Conservation (phyloP, 2,113 vertebrate genomes). For the Willisornis vidua region DNA sequence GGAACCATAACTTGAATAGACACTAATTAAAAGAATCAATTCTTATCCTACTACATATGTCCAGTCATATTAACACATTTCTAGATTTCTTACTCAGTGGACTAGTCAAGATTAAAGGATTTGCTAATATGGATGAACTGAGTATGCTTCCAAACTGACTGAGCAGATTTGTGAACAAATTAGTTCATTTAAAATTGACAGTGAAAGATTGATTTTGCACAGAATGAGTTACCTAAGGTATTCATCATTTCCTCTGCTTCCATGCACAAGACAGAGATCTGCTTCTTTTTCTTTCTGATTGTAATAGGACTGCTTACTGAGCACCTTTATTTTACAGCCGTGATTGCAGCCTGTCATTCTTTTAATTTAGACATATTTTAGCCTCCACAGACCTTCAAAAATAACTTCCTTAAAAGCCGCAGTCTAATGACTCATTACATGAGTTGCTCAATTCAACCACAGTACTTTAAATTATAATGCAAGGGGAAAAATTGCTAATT, state of each 20-base stretch:
- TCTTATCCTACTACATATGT: slow-evolving; percentile 93
- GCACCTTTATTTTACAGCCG: slow-evolving; percentile 80
- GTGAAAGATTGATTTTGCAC: slow-evolving; percentile 89
- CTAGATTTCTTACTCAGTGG: slow-evolving; percentile 89
- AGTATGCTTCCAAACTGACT: slow-evolving; percentile 92
- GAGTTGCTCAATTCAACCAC: slow-evolving; percentile 77
- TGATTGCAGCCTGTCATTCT: slow-evolving; percentile 84
- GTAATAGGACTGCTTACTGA: slow-evolving; percentile 84
- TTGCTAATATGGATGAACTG: slow-evolving; percentile 95
- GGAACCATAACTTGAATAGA: slow-evolving; percentile 82
- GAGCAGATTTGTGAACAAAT: slow-evolving; percentile 95
- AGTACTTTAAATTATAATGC: slow-evolving; percentile 82
- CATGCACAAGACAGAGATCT: slow-evolving; percentile 76
- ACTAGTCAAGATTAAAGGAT: slow-evolving; percentile 98
- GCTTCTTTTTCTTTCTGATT: slow-evolving; percentile 81
- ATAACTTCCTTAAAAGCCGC: slow-evolving; percentile 84
- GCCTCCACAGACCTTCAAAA: slow-evolving; percentile 81
- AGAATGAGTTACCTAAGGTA: slow-evolving; percentile 82
- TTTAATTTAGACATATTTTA: slow-evolving; percentile 85
- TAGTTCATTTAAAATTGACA: slow-evolving; percentile 95
- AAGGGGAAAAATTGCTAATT: slow-evolving; percentile 80
- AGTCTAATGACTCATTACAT: slow-evolving; percentile 82
- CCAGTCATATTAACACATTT: slow-evolving; percentile 94
- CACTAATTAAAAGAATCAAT: slow-evolving; percentile 99
- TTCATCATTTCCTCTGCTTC: slow-evolving; percentile 82